A percentile compares a stretch with the other conserved stretches of the same genome.
Conservation (phyloP, 2,888 invertebrate species). For the Mesochorus sp. region DNA sequence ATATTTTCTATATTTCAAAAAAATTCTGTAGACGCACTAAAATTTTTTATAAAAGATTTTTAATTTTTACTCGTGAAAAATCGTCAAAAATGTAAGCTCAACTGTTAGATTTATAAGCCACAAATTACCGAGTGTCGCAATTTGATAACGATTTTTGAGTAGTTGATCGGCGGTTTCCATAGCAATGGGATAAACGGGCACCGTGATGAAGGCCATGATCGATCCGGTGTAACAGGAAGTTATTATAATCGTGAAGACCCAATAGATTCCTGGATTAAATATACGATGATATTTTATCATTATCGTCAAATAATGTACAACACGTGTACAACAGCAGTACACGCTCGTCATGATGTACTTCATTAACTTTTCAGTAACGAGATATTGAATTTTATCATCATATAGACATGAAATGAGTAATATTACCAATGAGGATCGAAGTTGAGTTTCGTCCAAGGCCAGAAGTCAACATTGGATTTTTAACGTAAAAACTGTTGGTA, state of each 20-base stretch:
- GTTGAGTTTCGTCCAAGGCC: constrained; percentile 87
- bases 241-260: constrained; percentile 93
- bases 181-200: constrained; percentile 89
- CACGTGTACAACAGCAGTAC: constrained; percentile 26
- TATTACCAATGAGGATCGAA: constrained; percentile 87
- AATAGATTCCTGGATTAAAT: constrained; percentile 86
- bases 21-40: too few species aligned
- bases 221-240: constrained; percentile 93
- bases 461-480: constrained; percentile 84
- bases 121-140: constrained; percentile 88
- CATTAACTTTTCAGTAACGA: constrained; percentile 63
- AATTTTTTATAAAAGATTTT: neutral
- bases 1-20: too few species aligned
- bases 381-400: constrained; percentile 26
- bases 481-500: constrained; percentile 89
- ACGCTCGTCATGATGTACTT: constrained; percentile 48
- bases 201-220: constrained; percentile 92
- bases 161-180: constrained; percentile 88
- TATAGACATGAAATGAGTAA: constrained; percentile 14
- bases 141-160: constrained; percentile 86
- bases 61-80: too few species aligned
- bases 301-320: constrained; percentile 23
- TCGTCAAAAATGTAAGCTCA: too few species aligned
- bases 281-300: constrained; percentile 17
- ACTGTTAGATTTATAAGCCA: constrained; percentile 27